Evolutionary conservation across 2,113 vertebrate species (phyloP), one percentile per base, ranked within the genome.

Genomic region (Paratilapia polleni): DNA sequence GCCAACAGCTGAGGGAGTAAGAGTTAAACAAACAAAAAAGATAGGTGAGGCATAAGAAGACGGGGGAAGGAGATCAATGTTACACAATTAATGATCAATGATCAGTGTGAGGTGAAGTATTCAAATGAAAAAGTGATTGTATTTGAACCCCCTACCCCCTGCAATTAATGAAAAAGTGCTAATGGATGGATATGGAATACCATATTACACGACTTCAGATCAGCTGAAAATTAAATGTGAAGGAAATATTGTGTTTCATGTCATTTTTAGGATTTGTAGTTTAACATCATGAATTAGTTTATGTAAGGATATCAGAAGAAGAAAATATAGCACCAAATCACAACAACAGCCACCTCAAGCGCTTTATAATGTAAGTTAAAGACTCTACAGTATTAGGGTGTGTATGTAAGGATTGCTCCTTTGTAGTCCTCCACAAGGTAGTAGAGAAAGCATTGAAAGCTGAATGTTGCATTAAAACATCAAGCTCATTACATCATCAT

Each of bases 1-100:
- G 92, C 97, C 97, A 99, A 88, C 98, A 99, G 61, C 97, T 99
- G 94, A 62, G 26, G 60, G 58, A 9, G 15, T 26, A 58, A 73
- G 47, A 73, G 31, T 52, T 24, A 13, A 20, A 19, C 11, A 24
- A 17, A 31, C 5, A 19, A 54, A 47, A 26, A 62, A 28, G 6
- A 59, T 17, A 3, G 17, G 59, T 5, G 14, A 68, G 47, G 17
- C 43, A 49, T 49, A 9, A 60, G 75, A 1, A 0, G 41, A 52
- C 1, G 2, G 14, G 15, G 19, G n/a, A n/a, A 52, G 47, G 17
- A 73, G 66, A 28, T 31, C 43, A 52, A 43, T 20, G 66, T 31
- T n/a, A 31, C 43, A 52, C 4, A 4, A 31, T 36, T 6, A 36
- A 36, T 2, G 26, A 73, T 20, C 15, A 20, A 13, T 52, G 26